Evolutionary conservation across 2,113 vertebrate genomes (phyloP).

Genomic region (Cynopterus brachyotis): DNA sequence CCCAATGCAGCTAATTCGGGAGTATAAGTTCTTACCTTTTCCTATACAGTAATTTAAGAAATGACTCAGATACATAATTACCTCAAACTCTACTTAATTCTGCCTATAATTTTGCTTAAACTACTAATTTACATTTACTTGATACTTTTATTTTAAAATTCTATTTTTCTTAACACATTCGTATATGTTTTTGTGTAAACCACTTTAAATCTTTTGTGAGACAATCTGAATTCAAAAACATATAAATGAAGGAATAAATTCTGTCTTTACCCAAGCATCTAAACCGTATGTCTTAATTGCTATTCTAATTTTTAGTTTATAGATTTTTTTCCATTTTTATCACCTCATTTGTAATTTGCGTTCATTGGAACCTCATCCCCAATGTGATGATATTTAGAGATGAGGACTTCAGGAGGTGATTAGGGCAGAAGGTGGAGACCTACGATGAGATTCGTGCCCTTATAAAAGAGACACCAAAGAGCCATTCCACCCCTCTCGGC

Average conservation of each 20-base stretch:
- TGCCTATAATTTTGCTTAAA: not conserved
- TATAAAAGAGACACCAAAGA: not conserved
- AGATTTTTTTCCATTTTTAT: not conserved
- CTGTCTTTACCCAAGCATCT: not conserved
- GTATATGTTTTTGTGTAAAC: not conserved
- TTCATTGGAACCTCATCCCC: not conserved
- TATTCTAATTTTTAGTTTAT: not conserved
- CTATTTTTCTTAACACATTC: not conserved
- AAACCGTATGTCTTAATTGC: not conserved
- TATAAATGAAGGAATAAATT: not conserved
- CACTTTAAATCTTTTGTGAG: slow-evolving; percentile 26
- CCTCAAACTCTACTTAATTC: slow-evolving; percentile 27
- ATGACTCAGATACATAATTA: slow-evolving; percentile 15
- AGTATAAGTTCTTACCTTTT: slow-evolving; percentile 13
- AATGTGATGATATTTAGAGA: not conserved
- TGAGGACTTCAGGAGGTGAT: not conserved
- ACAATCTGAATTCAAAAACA: slow-evolving; percentile 13
- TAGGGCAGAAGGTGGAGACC: not conserved
- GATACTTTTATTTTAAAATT: not conserved
- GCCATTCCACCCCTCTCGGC: not conserved
- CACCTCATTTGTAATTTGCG: slow-evolving; percentile 4
- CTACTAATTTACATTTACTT: slow-evolving; percentile 47
- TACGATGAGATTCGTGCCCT: not conserved
- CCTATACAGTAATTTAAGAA: slow-evolving; percentile 45
- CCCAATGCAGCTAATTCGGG: slow-evolving; percentile 3